A percentile compares a stretch with the other conserved stretches of the same genome.
Conservation (phyloP, 2,797 vertebrate genomes). For the Babyrousa celebensis region DNA sequence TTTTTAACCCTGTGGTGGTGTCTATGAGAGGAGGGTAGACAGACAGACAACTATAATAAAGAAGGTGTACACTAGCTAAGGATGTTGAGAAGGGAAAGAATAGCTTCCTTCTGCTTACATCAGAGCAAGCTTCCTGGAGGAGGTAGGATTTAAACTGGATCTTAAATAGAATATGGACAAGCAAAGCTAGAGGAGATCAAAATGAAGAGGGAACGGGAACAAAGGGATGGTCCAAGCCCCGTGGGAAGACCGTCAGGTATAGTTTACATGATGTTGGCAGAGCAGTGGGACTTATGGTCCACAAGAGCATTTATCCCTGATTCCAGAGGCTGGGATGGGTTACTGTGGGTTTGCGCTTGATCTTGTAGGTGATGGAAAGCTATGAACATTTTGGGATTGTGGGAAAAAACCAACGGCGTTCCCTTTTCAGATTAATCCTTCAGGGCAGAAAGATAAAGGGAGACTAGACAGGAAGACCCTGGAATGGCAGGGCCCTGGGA, state of each 20-base stretch:
- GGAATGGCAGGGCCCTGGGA: neutral
- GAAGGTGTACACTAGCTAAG: neutral
- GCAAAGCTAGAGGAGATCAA: neutral
- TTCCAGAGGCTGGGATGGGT: neutral
- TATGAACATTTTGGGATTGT: neutral
- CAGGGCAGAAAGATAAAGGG: neutral
- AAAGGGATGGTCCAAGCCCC: neutral
- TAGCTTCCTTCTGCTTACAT: neutral
- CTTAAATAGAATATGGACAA: neutral
- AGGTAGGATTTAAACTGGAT: neutral
- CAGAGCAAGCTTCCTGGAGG: neutral
- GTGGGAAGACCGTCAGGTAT: neutral
- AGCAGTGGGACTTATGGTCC: neutral
- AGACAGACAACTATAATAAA: neutral
- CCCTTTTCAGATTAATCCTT: slow-evolving; percentile 31
- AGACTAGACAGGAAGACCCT: neutral
- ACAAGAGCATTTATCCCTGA: neutral
- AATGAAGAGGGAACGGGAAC: neutral
- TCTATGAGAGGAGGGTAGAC: neutral
- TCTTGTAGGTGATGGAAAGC: neutral
- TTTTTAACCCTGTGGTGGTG: neutral
- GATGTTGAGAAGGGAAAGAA: neutral
- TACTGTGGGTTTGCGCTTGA: neutral
- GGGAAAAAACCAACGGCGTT: neutral
- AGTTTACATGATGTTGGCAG: neutral